These are phyloP conservation scores for Noturus placidus DNA, from an alignment of 2,113 vertebrate genomes.

Conservation along the genomic window DNA sequence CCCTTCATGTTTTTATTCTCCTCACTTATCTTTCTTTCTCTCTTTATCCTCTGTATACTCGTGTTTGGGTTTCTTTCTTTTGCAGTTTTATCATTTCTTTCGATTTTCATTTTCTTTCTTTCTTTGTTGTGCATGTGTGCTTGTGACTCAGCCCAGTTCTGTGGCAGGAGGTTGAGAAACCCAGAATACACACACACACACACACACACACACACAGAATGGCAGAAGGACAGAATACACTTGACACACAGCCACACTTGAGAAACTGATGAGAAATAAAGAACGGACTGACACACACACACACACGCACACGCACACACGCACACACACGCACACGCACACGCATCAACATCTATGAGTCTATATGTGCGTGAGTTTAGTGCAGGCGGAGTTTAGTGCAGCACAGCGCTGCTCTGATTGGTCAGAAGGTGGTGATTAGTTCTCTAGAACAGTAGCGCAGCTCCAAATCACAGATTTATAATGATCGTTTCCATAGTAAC, in stretches of 20 bases:
- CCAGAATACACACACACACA: neutral
- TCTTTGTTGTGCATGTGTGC: neutral
- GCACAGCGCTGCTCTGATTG: too few species aligned
- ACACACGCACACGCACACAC: neutral
- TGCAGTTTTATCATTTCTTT: too few species aligned
- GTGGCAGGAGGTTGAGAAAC: slow-evolving; percentile 31
- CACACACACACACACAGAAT: neutral
- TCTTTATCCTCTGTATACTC: neutral
- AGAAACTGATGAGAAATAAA: neutral
- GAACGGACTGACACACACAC: neutral
- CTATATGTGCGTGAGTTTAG: neutral
- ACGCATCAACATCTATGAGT: neutral
- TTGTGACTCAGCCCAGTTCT: slow-evolving; percentile 37
- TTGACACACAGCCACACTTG: neutral
- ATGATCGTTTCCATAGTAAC: too few species aligned
- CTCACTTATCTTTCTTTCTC: neutral
- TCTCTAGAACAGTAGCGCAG: too few species aligned
- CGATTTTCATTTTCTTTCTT: too few species aligned
- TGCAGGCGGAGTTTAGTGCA: too few species aligned
- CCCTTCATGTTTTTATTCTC: too few species aligned
- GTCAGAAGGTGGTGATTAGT: too few species aligned
- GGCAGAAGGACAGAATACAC: neutral
- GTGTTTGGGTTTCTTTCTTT: neutral
- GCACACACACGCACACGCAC: neutral
- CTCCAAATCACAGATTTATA: too few species aligned